A percentile compares a stretch with the other conserved stretches of the same genome.
phyloP scores from a whole-genome alignment of 2,797 vertebrate genomes.

The Oophaga sylvatica region DNA sequence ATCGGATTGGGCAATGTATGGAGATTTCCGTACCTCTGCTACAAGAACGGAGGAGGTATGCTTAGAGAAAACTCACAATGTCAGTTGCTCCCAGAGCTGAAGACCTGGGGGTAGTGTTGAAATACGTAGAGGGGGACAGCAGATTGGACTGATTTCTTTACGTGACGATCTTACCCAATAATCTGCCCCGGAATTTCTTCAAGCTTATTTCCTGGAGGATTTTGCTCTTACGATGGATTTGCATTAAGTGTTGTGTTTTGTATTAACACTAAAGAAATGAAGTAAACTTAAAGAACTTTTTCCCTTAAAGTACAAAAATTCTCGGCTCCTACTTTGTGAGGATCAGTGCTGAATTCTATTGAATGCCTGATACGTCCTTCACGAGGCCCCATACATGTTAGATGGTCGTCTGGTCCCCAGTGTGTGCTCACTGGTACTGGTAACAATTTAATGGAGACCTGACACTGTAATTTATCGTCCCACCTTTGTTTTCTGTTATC shows the following conservation, averaged over 20 bases:
- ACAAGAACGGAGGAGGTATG: constrained; percentile 95
- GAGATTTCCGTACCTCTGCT: constrained; percentile 96
- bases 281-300: no score
- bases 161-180: neutral
- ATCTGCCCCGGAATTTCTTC: constrained; percentile 40
- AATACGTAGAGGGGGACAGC: neutral
- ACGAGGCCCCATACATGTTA: no score
- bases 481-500: neutral
- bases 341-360: no score
- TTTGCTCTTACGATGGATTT: constrained; percentile 14
- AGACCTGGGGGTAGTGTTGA: neutral
- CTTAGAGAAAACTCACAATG: neutral
- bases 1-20: constrained; percentile 93
- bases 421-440: neutral
- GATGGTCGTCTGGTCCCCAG: no score
- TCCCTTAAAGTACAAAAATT: neutral
- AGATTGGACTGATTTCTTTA: neutral
- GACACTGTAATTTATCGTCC: neutral
- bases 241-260: constrained; percentile 19
- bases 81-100: neutral
- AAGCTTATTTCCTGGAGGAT: constrained; percentile 28
- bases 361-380: no score
- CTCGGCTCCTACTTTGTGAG: neutral
- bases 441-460: neutral
- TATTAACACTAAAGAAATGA: neutral